phyloP scores from a whole-genome alignment of 1,140 invertebrate species.

The Ostrea edulis region DNA sequence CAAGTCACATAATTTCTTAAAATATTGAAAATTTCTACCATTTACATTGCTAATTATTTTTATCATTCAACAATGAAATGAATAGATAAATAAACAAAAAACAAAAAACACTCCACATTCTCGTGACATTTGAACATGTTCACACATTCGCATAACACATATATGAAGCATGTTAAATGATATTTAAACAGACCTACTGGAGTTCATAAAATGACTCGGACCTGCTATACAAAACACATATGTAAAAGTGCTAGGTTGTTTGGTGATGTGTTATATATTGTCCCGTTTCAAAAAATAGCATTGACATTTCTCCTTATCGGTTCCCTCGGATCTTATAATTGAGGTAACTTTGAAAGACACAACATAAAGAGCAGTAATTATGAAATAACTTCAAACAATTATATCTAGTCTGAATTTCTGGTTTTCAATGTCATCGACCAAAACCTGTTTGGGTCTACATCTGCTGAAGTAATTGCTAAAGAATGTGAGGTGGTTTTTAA shows the following conservation, averaged over 20 bases:
- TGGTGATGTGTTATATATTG: not conserved
- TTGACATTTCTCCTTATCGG: not conserved
- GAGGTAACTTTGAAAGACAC: conserved; percentile 5
- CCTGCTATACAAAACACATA: not conserved
- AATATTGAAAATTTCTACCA: too few species aligned
- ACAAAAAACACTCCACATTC: not conserved
- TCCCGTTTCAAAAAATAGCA: conserved; percentile 6
- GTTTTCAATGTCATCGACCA: not conserved
- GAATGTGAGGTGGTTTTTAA: not conserved
- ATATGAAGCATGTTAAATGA: not conserved
- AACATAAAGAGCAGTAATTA: conserved; percentile 21
- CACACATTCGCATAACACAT: not conserved
- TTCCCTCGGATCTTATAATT: conserved; percentile 11
- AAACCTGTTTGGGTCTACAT: not conserved
- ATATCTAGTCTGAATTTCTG: not conserved
- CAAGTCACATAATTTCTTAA: too few species aligned
- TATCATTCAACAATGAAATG: too few species aligned
- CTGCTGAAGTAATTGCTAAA: conserved; percentile 9
- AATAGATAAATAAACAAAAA: too few species aligned
- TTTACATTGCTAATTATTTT: too few species aligned
- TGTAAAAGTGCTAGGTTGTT: conserved; percentile 11
- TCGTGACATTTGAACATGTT: not conserved
- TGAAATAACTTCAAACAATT: conserved; percentile 37
- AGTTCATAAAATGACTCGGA: not conserved
- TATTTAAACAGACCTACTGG: not conserved